Evolutionary conservation across 2,113 vertebrate genomes (phyloP).

Genomic region (Rhea americana): DNA sequence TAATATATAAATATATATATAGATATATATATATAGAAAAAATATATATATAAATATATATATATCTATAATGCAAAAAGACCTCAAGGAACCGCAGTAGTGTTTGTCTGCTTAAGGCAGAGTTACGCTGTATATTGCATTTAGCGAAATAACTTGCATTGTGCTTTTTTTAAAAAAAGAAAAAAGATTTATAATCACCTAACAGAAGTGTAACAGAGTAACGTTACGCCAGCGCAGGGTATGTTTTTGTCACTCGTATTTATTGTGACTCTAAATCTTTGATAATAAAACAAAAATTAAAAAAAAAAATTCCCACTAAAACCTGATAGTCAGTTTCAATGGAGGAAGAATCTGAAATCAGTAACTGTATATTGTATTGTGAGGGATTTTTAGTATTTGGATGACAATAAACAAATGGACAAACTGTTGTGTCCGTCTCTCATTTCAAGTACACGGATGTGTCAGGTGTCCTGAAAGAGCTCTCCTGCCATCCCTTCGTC

Average conservation of each 20-base stretch:
- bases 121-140: neutral
- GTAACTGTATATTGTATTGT: neutral
- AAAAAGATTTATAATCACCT: neutral
- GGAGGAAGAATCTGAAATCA: neutral
- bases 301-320: neutral
- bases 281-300: conserved; percentile 11
- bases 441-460: rapidly evolving
- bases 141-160: neutral
- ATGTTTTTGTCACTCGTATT: conserved; percentile 45
- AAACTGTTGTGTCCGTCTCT: neutral
- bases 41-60: neutral
- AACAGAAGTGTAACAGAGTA: neutral
- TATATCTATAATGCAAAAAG: neutral
- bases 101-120: neutral
- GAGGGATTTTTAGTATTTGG: conserved; percentile 18
- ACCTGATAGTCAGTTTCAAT: neutral
- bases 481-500: no score
- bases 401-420: conserved; percentile 45
- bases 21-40: neutral
- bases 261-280: conserved; percentile 62
- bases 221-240: neutral
- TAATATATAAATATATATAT: neutral
- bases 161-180: neutral
- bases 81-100: neutral
- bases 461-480: no score